Conservation (phyloP, 2,797 vertebrate species). For the Mus spretus region DNA sequence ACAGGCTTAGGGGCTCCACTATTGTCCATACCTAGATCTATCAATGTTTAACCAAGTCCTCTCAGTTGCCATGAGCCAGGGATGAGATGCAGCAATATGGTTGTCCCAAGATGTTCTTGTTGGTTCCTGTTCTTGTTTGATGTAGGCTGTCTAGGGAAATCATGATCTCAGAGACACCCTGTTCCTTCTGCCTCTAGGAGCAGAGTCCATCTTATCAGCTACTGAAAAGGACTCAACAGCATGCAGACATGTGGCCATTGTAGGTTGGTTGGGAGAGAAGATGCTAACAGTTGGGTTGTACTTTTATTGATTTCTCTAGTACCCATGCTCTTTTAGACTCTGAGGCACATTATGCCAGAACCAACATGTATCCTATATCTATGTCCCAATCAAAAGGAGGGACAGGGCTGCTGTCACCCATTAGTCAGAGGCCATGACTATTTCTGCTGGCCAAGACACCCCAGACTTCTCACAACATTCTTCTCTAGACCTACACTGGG, state of each 20-base stretch:
- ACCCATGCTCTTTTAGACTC: neutral
- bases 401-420: neutral
- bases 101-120: neutral
- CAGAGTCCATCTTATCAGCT: neutral
- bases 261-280: too few species aligned
- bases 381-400: neutral
- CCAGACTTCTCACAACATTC: too few species aligned
- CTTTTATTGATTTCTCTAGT: neutral
- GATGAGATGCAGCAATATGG: neutral
- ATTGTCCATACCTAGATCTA: rapidly evolving
- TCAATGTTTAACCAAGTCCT: neutral
- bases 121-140: neutral
- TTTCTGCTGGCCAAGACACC: rapidly evolving
- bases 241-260: neutral
- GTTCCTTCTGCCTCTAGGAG: neutral
- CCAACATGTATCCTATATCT: neutral
- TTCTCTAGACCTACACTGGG: neutral
- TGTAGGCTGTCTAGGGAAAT: neutral
- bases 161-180: neutral
- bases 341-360: neutral
- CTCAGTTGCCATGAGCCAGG: neutral
- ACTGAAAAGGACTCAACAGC: neutral
- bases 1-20: neutral
- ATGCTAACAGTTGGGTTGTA: neutral
- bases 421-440: neutral